Evolutionary conservation across 1,140 invertebrate species (phyloP).

Genomic region (Chelonus insularis): DNA sequence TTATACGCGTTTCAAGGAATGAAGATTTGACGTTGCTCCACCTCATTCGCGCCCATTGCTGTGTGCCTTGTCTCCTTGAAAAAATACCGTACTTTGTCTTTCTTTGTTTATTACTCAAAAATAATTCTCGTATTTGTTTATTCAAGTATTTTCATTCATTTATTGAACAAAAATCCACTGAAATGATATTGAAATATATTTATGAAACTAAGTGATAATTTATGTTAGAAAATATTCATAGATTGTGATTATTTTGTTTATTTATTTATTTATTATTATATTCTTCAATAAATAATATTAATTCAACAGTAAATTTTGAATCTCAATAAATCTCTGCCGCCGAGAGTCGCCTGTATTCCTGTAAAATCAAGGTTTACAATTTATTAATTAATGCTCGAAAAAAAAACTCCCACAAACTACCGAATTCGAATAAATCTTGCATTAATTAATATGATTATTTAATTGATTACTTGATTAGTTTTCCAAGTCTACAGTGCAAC

Average conservation of each 20-base stretch:
- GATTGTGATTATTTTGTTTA: too few relatives aligned
- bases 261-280: constrained; percentile 11
- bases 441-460: too few relatives aligned
- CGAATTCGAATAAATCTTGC: background rate
- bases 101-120: too few relatives aligned
- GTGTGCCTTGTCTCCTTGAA: constrained; percentile 25
- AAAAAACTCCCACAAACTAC: background rate
- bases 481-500: too few relatives aligned
- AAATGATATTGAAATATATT: too few relatives aligned
- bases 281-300: background rate
- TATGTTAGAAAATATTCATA: too few relatives aligned
- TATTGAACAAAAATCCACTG: too few relatives aligned
- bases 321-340: constrained; percentile 6
- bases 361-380: constrained; percentile 27
- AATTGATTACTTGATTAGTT: too few relatives aligned
- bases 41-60: constrained; percentile 17
- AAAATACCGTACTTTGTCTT: constrained; percentile 20
- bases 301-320: background rate
- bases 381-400: background rate
- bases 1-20: constrained; percentile 20
- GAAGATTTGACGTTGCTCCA: constrained; percentile 22
- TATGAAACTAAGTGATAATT: too few relatives aligned
- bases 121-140: too few relatives aligned
- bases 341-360: constrained; percentile 14
- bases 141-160: too few relatives aligned